Percentiles rank a stretch among this genome's conserved stretches.
Evolutionary conservation across 2,888 invertebrate genomes (phyloP).

Genomic region (Hanleya hanleyi): DNA sequence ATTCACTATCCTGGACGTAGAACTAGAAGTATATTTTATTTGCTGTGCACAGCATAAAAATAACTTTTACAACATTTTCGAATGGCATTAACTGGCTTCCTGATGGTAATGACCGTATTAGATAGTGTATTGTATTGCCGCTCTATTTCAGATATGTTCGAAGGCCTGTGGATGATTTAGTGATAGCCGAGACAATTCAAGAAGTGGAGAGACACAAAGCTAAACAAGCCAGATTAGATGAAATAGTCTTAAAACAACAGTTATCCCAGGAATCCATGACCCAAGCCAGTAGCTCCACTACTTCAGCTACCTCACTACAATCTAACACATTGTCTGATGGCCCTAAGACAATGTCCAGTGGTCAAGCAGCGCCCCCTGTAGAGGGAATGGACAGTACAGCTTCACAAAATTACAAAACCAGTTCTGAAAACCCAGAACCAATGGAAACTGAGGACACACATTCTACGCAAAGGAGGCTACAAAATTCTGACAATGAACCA

Average conservation of each 20-base stretch:
- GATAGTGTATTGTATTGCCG: too few species aligned
- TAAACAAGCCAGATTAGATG: constrained; percentile 53
- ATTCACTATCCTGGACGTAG: too few species aligned
- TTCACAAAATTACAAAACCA: constrained; percentile 6
- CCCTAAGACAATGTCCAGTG: neutral
- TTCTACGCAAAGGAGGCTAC: neutral
- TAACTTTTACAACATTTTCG: too few species aligned
- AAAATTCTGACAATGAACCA: neutral
- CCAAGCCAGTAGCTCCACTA: neutral
- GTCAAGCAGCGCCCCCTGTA: neutral
- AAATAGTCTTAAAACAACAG: constrained; percentile 27
- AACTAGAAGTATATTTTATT: too few species aligned
- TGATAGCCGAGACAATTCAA: constrained; percentile 46
- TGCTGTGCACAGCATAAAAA: too few species aligned
- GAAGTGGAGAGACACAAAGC: constrained; percentile 58
- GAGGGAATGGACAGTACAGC: constrained; percentile 1
- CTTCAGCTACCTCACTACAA: neutral
- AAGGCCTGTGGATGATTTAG: constrained; percentile 55
- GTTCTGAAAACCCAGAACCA: neutral
- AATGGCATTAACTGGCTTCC: too few species aligned
- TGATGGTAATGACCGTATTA: too few species aligned
- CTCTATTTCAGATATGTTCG: constrained; percentile 59
- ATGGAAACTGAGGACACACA: neutral
- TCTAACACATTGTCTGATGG: neutral
- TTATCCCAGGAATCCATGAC: neutral